These are phyloP conservation scores for Cydia fagiglandana DNA, from an alignment of 1,140 invertebrate genomes.

Conservation along the genomic window DNA sequence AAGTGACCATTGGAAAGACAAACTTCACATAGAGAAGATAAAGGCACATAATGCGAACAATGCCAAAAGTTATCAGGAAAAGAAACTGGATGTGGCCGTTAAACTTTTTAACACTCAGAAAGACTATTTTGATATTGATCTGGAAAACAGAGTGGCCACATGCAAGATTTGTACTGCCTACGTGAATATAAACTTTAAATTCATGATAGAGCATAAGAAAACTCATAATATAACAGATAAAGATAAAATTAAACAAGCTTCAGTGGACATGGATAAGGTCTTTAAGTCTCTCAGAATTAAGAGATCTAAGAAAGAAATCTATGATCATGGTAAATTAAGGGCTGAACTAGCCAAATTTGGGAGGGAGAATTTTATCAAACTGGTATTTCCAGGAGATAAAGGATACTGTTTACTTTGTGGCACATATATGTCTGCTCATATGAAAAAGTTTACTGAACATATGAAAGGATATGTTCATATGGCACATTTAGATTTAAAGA, in stretches of 20 bases:
- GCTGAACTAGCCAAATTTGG: slow-evolving; percentile 51
- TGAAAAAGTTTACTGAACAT: slow-evolving; percentile 50
- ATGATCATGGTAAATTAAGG: slow-evolving; percentile 54
- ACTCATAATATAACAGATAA: slow-evolving; percentile 23
- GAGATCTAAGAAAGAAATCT: slow-evolving; percentile 27
- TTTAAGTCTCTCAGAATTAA: slow-evolving; percentile 19
- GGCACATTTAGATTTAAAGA: slow-evolving; percentile 47
- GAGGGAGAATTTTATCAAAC: slow-evolving; percentile 50
- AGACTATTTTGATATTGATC: slow-evolving; percentile 39
- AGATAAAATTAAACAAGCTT: background rate
- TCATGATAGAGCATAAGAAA: slow-evolving; percentile 36
- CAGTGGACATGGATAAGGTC: slow-evolving; percentile 14
- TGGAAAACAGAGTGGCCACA: slow-evolving; percentile 36
- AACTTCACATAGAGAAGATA: slow-evolving; percentile 24
- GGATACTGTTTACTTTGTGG: slow-evolving; percentile 54
- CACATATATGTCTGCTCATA: slow-evolving; percentile 46
- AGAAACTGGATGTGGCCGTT: slow-evolving; percentile 25
- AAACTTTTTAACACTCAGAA: slow-evolving; percentile 34
- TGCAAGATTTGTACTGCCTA: slow-evolving; percentile 41
- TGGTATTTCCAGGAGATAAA: slow-evolving; percentile 49
- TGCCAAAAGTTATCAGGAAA: background rate
- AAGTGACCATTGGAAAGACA: slow-evolving; percentile 36
- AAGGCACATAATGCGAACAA: slow-evolving; percentile 11
- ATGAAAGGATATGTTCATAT: slow-evolving; percentile 47
- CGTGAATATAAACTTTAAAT: slow-evolving; percentile 21